Conservation (phyloP, 92 coral and sea anemone genomes). For the Chrysogorgia sp. region DNA sequence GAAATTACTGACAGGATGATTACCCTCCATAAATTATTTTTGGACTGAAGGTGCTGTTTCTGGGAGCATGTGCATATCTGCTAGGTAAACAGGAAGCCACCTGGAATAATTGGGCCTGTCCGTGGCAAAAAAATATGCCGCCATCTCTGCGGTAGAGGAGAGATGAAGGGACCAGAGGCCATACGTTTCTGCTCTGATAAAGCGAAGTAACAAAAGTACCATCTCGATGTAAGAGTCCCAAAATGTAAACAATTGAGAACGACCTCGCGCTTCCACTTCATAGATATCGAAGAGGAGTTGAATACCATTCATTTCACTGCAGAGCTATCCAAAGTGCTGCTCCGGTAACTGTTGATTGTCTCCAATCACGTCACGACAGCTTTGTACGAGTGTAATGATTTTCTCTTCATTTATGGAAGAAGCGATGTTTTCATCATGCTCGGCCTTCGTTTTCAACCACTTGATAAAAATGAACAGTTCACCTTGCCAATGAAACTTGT, state of each 20-base stretch:
- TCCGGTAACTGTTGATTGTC: too few species aligned
- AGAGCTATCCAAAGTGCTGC: slow-evolving; percentile 21
- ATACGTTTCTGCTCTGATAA: slow-evolving; percentile 66
- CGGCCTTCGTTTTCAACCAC: slow-evolving; percentile 25
- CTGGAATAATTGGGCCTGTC: slow-evolving; percentile 63
- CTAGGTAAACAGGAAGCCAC: slow-evolving; percentile 72
- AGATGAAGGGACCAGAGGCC: slow-evolving; percentile 67
- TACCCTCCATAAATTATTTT: slow-evolving; percentile 52
- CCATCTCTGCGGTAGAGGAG: slow-evolving; percentile 44
- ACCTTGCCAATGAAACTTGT: too few species aligned
- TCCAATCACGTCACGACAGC: too few species aligned
- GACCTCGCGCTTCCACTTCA: slow-evolving; percentile 44
- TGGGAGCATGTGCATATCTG: slow-evolving; percentile 66
- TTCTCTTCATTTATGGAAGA: too few species aligned
- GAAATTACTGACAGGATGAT: slow-evolving; percentile 50
- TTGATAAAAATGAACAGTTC: too few species aligned
- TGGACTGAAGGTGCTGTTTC: slow-evolving; percentile 58
- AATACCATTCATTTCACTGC: slow-evolving; percentile 33
- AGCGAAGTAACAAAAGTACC: slow-evolving; percentile 52
- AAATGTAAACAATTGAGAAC: slow-evolving; percentile 65
- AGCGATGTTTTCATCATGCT: neutral
- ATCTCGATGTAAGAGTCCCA: slow-evolving; percentile 60
- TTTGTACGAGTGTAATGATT: too few species aligned
- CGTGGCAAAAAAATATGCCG: slow-evolving; percentile 55
- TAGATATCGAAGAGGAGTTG: slow-evolving; percentile 29